Evolutionary conservation across 1,140 invertebrate species (phyloP).

Genomic region (Hestina assimilis): DNA sequence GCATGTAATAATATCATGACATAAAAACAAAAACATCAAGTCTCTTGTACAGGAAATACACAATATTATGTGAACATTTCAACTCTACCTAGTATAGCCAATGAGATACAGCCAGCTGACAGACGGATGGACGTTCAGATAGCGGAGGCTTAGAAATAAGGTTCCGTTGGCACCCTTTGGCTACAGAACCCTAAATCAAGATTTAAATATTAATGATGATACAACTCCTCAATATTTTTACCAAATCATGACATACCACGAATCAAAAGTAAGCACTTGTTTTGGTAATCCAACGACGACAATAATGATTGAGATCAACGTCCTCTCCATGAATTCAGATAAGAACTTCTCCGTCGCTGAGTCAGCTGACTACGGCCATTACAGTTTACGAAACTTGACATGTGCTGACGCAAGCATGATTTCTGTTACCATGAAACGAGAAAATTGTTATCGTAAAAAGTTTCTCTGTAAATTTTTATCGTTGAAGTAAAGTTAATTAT

Average conservation of each 20-base stretch:
- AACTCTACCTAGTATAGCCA: no score
- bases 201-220: no score
- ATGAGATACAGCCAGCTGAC: no score
- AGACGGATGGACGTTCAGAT: no score
- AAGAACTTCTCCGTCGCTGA: conserved; percentile 44
- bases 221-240: not conserved
- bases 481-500: no score
- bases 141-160: no score
- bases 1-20: no score
- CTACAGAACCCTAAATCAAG: no score
- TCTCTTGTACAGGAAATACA: no score
- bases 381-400: conserved; percentile 9
- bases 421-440: not conserved
- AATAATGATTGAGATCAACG: conserved; percentile 35
- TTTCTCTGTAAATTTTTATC: not conserved
- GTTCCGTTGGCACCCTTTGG: no score
- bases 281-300: conserved; percentile 3
- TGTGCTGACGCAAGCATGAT: not conserved
- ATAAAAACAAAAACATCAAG: not conserved
- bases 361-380: conserved; percentile 48
- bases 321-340: conserved; percentile 49
- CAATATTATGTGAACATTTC: no score
- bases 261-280: conserved; percentile 16
- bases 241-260: not conserved
- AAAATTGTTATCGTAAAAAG: not conserved